Conservation (phyloP, 2,113 vertebrate species). For the Poecilia latipinna region DNA sequence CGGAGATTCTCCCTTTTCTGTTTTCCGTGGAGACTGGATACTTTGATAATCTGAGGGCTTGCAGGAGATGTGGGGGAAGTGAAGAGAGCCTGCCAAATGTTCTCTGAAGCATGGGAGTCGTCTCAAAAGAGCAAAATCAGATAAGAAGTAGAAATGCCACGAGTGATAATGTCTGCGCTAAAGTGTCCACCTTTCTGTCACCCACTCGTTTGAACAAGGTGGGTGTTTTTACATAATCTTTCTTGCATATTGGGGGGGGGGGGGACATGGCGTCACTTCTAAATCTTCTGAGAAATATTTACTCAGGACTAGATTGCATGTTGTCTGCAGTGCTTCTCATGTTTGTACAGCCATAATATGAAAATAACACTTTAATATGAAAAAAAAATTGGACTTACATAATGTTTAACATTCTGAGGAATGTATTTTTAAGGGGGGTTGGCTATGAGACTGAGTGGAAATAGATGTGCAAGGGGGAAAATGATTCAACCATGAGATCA, state of each 20-base stretch:
- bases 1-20: constrained; percentile 56
- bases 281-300: background rate
- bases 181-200: constrained; percentile 1
- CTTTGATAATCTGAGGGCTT: constrained; percentile 78
- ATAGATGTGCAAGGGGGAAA: no score
- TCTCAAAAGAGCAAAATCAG: constrained; percentile 46
- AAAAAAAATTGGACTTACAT: background rate
- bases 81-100: constrained; percentile 54
- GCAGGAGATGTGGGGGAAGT: constrained; percentile 65
- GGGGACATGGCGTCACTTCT: background rate
- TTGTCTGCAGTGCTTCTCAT: background rate
- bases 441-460: no score
- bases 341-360: background rate
- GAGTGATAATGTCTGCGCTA: constrained; percentile 28
- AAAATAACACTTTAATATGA: background rate
- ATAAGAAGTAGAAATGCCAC: constrained; percentile 35
- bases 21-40: constrained; percentile 75
- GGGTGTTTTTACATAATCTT: background rate
- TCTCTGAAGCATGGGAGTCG: constrained; percentile 55
- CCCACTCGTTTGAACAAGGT: background rate
- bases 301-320: background rate
- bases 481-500: no score
- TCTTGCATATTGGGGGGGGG: background rate
- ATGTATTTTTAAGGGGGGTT: no score
- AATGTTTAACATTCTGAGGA: no score